A percentile compares a stretch with the other conserved stretches of the same genome.
phyloP scores from a whole-genome alignment of 2,113 vertebrate species.

The Globicephala melas region DNA sequence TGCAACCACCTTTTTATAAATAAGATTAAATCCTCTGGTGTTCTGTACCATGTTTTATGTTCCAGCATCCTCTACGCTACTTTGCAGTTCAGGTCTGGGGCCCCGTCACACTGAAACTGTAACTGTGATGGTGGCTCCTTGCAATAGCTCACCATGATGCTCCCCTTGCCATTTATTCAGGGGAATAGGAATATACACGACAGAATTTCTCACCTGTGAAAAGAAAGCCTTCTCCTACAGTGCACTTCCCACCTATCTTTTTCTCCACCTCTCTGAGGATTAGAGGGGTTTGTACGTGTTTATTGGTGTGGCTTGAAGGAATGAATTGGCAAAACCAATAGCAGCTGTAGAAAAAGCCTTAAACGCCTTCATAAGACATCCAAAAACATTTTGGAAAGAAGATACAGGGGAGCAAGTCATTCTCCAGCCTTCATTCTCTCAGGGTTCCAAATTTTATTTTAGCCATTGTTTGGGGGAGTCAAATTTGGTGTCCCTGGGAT shows the following conservation, averaged over 20 bases:
- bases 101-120: constrained; percentile 61
- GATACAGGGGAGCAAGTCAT: not conserved
- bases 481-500: not conserved
- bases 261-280: not conserved
- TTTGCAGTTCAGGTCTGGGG: constrained; percentile 82
- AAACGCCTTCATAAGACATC: not conserved
- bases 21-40: constrained; percentile 80
- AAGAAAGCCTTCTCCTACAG: constrained; percentile 66
- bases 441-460: not conserved
- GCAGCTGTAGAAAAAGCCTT: not conserved
- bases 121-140: constrained; percentile 71
- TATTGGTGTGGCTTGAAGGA: not conserved
- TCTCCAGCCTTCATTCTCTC: not conserved
- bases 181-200: constrained; percentile 66
- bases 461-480: not conserved
- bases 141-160: constrained; percentile 81
- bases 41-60: constrained; percentile 77
- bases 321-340: not conserved
- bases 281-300: not conserved
- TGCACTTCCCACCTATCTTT: not conserved
- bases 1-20: constrained; percentile 77
- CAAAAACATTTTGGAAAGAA: not conserved
- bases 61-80: constrained; percentile 79
- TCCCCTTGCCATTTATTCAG: constrained; percentile 80
- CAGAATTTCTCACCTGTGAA: constrained; percentile 68